Conservation (phyloP, 2,797 vertebrate genomes). For the Harpagifer antarcticus region DNA sequence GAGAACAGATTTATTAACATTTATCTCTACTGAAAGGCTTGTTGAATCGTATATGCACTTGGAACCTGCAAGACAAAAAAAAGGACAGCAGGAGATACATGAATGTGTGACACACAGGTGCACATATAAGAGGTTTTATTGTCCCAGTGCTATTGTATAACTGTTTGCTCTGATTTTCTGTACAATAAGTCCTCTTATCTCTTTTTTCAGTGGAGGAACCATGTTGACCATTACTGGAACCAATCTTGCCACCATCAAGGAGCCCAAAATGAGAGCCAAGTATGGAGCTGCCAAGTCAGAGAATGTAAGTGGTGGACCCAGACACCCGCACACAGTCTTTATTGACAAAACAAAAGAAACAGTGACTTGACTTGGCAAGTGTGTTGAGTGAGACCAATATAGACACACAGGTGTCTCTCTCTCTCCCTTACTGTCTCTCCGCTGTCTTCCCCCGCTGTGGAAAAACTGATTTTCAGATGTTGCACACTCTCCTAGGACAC, state of each 20-base stretch:
- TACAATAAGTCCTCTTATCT: slow-evolving; percentile 15
- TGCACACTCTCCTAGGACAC: slow-evolving; percentile 46
- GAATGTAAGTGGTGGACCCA: slow-evolving; percentile 88
- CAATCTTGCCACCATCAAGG: slow-evolving; percentile 95
- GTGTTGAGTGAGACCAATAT: slow-evolving; percentile 26
- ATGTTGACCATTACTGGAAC: slow-evolving; percentile 92
- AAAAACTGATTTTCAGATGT: slow-evolving; percentile 42
- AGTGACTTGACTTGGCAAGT: slow-evolving; percentile 37
- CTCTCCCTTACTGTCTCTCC: slow-evolving; percentile 1
- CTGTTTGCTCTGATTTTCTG: slow-evolving; percentile 21
- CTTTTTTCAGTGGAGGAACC: slow-evolving; percentile 90
- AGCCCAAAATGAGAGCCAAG: slow-evolving; percentile 96
- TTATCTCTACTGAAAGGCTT: slow-evolving; percentile 43
- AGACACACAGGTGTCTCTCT: slow-evolving; percentile 47
- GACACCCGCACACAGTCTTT: slow-evolving; percentile 40
- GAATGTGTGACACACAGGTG: slow-evolving; percentile 23
- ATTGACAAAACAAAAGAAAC: slow-evolving; percentile 47
- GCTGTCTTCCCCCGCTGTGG: slow-evolving; percentile 27
- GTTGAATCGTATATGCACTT: slow-evolving; percentile 33
- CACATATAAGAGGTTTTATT: slow-evolving; percentile 12
- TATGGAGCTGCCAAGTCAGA: slow-evolving; percentile 89
- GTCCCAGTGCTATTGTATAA: background rate
- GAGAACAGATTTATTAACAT: slow-evolving; percentile 66
- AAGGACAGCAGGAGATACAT: background rate
- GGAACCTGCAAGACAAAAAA: slow-evolving; percentile 15